Percentiles rank a stretch among this genome's conserved stretches.
Evolutionary conservation across 2,113 vertebrate species (phyloP).

Genomic region (Leuciscus idus): DNA sequence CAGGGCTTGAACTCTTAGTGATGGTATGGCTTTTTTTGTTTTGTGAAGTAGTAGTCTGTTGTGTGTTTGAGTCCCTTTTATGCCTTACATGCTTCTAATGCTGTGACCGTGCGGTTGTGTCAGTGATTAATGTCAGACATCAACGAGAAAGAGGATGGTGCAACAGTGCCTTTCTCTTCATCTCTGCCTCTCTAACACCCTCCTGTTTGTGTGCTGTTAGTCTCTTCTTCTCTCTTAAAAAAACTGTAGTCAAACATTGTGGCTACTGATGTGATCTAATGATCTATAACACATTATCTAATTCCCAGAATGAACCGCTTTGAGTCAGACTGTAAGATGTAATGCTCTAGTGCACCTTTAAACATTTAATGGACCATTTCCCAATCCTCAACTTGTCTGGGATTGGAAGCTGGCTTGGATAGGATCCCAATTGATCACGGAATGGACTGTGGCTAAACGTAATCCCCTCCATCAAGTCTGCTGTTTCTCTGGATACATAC

Average conservation of each 20-base stretch:
- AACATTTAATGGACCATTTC: constrained; percentile 6
- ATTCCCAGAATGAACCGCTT: constrained; percentile 3
- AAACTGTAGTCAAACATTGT: constrained; percentile 1
- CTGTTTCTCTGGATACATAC: not conserved
- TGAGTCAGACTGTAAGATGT: not conserved
- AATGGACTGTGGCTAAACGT: not conserved
- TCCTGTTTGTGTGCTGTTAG: not conserved
- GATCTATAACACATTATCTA: not conserved
- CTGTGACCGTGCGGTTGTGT: not conserved
- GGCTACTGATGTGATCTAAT: not conserved
- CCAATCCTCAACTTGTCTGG: not conserved
- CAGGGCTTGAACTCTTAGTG: not conserved
- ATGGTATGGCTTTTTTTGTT: not conserved
- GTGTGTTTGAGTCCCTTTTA: not conserved
- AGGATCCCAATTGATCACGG: not conserved
- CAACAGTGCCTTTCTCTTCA: not conserved
- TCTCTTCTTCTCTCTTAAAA: not conserved
- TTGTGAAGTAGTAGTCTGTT: not conserved
- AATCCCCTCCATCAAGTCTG: not conserved
- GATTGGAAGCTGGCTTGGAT: not conserved
- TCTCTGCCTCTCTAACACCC: not conserved
- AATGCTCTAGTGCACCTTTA: constrained; percentile 16
- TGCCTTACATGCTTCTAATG: not conserved
- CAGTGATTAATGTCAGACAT: not conserved
- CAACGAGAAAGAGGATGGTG: not conserved